Conservation (phyloP, 2,797 vertebrate genomes). For the Pseudochromis fuscus region DNA sequence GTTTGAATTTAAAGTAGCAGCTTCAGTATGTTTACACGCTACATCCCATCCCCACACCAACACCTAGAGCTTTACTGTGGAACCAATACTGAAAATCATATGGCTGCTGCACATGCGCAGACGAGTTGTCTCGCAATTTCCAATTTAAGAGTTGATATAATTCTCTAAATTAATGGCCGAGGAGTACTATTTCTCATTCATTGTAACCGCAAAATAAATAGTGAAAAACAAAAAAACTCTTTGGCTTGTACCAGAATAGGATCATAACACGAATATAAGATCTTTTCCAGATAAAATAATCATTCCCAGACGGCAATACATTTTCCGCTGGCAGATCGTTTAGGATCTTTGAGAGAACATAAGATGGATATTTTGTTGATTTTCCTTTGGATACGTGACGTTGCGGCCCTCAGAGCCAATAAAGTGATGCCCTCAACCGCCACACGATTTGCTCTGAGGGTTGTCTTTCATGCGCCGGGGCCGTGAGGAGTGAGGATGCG, state of each 20-base stretch:
- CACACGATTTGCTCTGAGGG: conserved; percentile 32
- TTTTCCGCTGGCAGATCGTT: neutral
- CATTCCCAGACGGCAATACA: neutral
- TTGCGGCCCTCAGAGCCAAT: conserved; percentile 36
- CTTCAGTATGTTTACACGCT: too few species aligned
- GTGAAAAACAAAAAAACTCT: too few species aligned
- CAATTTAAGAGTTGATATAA: neutral
- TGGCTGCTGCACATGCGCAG: neutral
- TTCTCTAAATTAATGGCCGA: neutral
- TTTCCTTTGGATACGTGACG: conserved; percentile 40
- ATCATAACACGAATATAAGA: neutral
- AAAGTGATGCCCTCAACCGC: neutral
- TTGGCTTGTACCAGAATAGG: neutral
- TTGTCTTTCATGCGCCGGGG: conserved; percentile 39
- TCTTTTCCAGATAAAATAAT: neutral
- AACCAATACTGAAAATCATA: neutral
- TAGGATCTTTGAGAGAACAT: conserved; percentile 13
- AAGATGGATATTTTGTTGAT: conserved; percentile 9
- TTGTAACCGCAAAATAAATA: neutral
- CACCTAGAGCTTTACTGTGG: neutral
- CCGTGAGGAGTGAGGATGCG: conserved; percentile 2
- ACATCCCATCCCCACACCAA: too few species aligned
- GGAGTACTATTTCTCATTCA: neutral
- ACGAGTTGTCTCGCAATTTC: neutral
- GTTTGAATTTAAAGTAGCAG: too few species aligned